Conservation (phyloP, 1,140 invertebrate species). For the Drosophila orosa region DNA sequence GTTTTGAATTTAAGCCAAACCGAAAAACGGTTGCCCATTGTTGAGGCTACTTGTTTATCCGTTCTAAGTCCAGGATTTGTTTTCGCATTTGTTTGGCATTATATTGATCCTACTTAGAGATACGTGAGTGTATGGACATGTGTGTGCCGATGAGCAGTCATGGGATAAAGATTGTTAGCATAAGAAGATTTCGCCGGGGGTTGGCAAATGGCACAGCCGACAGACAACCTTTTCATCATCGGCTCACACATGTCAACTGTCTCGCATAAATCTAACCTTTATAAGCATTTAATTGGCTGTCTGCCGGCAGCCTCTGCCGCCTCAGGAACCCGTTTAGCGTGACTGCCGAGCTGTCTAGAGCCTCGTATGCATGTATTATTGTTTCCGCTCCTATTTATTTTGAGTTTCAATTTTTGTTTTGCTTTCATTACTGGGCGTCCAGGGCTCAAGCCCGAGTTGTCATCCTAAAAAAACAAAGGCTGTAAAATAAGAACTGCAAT, state of each 20-base stretch:
- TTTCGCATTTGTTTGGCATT: conserved; percentile 53
- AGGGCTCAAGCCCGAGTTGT: conserved; percentile 40
- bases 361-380: conserved; percentile 20
- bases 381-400: conserved; percentile 70
- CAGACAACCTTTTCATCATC: conserved; percentile 38
- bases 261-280: conserved; percentile 67
- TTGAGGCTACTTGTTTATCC: conserved; percentile 50
- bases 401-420: conserved; percentile 73
- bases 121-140: conserved; percentile 10
- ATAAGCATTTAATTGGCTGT: conserved; percentile 75
- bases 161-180: conserved; percentile 27
- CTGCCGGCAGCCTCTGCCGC: conserved; percentile 35
- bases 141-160: conserved; percentile 10
- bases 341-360: conserved; percentile 43
- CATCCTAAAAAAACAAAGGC: conserved; percentile 72
- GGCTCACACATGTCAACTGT: conserved; percentile 56
- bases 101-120: conserved; percentile 54
- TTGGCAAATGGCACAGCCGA: conserved; percentile 24
- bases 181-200: conserved; percentile 32
- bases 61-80: conserved; percentile 44
- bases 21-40: conserved; percentile 35
- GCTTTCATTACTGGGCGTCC: conserved; percentile 65
- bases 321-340: conserved; percentile 42
- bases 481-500: conserved; percentile 21
- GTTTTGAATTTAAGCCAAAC: conserved; percentile 17